These are phyloP conservation scores for Cephus nigrinus DNA, from an alignment of 2,888 invertebrate genomes.

Conservation along the genomic window DNA sequence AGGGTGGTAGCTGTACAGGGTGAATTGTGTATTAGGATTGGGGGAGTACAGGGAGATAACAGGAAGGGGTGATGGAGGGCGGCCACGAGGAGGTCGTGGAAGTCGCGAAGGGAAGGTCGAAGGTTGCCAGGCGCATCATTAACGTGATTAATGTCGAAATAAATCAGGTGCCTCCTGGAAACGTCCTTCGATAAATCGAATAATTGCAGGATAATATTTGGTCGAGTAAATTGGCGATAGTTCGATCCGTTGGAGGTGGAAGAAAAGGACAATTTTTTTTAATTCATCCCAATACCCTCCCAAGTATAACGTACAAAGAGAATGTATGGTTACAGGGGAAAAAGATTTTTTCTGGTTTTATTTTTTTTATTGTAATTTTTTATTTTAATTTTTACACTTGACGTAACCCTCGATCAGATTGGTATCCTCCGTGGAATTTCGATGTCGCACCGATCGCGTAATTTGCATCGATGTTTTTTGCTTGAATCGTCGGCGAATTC, in stretches of 20 bases:
- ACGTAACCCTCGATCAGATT: background rate
- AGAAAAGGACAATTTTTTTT: background rate
- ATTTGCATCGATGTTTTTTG: background rate
- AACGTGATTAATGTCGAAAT: conserved; percentile 66
- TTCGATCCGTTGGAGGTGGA: background rate
- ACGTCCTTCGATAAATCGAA: conserved; percentile 62
- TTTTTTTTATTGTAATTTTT: background rate
- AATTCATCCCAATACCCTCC: background rate
- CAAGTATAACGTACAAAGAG: background rate
- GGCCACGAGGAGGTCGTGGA: conserved; percentile 30
- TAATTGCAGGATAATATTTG: conserved; percentile 62
- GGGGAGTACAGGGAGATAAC: conserved; percentile 45
- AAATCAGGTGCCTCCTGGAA: conserved; percentile 60
- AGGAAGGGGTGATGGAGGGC: conserved; percentile 37
- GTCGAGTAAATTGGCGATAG: conserved; percentile 58
- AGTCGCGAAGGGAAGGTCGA: conserved; percentile 41
- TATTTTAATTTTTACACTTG: background rate
- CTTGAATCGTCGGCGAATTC: background rate
- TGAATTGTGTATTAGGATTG: conserved; percentile 22
- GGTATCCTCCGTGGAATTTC: background rate
- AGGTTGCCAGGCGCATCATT: conserved; percentile 61
- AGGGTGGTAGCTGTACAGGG: conserved; percentile 38
- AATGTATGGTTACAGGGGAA: background rate
- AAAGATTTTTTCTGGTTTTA: background rate
- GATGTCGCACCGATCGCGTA: background rate